phyloP scores from a whole-genome alignment of 2,113 vertebrate genomes.

The Salvelinus fontinalis region DNA sequence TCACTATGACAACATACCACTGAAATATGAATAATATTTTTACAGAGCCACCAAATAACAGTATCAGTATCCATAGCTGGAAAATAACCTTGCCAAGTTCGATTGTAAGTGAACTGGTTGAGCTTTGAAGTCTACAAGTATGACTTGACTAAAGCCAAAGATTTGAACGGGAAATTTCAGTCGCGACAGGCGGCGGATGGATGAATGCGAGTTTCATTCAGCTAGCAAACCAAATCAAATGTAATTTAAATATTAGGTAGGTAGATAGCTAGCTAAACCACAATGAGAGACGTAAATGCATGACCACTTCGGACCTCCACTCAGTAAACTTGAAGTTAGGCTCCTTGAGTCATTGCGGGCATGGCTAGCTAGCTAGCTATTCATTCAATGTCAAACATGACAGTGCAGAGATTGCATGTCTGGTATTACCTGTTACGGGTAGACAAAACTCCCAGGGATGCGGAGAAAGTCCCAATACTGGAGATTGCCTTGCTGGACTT shows the following conservation, averaged over 20 bases:
- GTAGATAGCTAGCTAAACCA: not conserved
- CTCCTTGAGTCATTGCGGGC: not conserved
- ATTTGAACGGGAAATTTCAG: not conserved
- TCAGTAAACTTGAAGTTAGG: not conserved
- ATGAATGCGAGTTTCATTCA: not conserved
- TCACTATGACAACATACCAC: not conserved
- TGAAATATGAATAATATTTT: not conserved
- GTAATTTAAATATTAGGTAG: not conserved
- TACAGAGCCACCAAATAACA: not conserved
- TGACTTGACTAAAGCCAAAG: not conserved
- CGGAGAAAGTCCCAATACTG: conserved; percentile 66
- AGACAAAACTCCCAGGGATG: conserved; percentile 69
- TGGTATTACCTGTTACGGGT: conserved; percentile 76
- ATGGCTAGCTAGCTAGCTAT: not conserved
- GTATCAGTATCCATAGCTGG: too few species aligned
- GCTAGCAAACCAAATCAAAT: not conserved
- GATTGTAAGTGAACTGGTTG: too few species aligned
- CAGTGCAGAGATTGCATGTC: not conserved
- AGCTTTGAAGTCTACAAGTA: not conserved
- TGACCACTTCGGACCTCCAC: not conserved
- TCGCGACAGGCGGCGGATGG: not conserved
- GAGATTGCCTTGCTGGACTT: conserved; percentile 71
- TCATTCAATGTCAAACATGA: not conserved
- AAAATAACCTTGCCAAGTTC: too few species aligned
- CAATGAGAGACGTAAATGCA: not conserved